phyloP scores from a whole-genome alignment of 2,797 vertebrate genomes.

The Cyprinodon diabolis region DNA sequence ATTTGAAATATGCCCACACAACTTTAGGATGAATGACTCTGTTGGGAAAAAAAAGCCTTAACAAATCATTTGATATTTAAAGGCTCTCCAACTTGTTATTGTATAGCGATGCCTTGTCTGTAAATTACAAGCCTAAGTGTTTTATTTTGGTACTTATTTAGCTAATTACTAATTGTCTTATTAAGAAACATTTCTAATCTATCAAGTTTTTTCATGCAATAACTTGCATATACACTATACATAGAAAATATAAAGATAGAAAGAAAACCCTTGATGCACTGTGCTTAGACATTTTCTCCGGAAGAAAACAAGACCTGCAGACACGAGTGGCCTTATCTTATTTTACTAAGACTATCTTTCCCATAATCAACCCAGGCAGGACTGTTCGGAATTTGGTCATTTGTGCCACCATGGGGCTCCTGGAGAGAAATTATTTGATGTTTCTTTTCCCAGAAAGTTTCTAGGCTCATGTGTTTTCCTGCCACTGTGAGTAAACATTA shows the following conservation, averaged over 20 bases:
- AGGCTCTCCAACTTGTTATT: not conserved
- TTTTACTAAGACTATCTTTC: not conserved
- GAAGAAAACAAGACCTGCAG: not conserved
- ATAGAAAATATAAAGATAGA: not conserved
- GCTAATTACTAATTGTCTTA: not conserved
- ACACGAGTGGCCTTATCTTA: not conserved
- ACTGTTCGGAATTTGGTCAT: too few species aligned
- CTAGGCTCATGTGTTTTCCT: too few species aligned
- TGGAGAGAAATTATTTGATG: too few species aligned
- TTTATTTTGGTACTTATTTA: not conserved
- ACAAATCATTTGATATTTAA: not conserved
- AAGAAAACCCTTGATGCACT: not conserved
- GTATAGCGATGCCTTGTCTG: not conserved
- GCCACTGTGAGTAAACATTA: too few species aligned
- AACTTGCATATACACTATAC: not conserved
- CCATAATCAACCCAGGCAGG: too few species aligned
- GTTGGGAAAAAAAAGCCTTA: not conserved
- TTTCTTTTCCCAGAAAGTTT: too few species aligned
- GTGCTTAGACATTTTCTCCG: not conserved
- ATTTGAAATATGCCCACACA: conserved; percentile 5
- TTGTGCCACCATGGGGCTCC: too few species aligned
- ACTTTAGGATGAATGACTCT: conserved; percentile 1
- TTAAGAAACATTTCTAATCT: not conserved
- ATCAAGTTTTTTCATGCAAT: not conserved
- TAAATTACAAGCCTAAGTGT: not conserved